These are phyloP conservation scores for Verasper variegatus DNA, from an alignment of 2,113 vertebrate species.

Conservation along the genomic window DNA sequence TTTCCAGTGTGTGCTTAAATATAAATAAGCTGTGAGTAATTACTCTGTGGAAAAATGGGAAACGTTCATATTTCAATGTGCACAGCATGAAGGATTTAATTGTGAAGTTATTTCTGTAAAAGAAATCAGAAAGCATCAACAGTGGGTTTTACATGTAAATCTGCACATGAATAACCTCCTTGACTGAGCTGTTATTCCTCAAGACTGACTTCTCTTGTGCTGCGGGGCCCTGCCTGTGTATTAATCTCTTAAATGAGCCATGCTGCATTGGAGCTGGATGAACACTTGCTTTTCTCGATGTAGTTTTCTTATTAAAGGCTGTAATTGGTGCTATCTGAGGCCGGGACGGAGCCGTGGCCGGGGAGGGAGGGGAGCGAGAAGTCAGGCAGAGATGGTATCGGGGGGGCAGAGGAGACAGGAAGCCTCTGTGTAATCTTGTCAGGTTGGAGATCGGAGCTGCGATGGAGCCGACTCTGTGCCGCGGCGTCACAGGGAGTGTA, in stretches of 20 bases:
- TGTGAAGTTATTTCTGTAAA: constrained; percentile 42
- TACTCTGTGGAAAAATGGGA: constrained; percentile 33
- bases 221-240: constrained; percentile 49
- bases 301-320: constrained; percentile 80
- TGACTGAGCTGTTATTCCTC: constrained; percentile 61
- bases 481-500: constrained; percentile 11
- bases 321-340: constrained; percentile 79
- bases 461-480: constrained; percentile 54
- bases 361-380: constrained; percentile 59
- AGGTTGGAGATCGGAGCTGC: constrained; percentile 69
- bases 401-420: constrained; percentile 74
- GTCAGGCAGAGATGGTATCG: constrained; percentile 79
- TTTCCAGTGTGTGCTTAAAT: constrained; percentile 51
- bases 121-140: constrained; percentile 43
- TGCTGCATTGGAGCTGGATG: constrained; percentile 64
- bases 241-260: constrained; percentile 81
- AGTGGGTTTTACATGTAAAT: constrained; percentile 50
- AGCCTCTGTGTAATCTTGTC: constrained; percentile 82
- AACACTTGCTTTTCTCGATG: constrained; percentile 69
- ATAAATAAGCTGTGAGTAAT: constrained; percentile 49
- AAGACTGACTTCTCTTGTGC: constrained; percentile 47
- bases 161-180: constrained; percentile 70
- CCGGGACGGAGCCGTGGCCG: constrained; percentile 45
- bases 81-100: constrained; percentile 50
- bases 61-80: constrained; percentile 46